Base-by-base conservation (phyloP, 30 jellyfish, hydroid and myxozoan genomes). In the Pelagia noctiluca region DNA sequence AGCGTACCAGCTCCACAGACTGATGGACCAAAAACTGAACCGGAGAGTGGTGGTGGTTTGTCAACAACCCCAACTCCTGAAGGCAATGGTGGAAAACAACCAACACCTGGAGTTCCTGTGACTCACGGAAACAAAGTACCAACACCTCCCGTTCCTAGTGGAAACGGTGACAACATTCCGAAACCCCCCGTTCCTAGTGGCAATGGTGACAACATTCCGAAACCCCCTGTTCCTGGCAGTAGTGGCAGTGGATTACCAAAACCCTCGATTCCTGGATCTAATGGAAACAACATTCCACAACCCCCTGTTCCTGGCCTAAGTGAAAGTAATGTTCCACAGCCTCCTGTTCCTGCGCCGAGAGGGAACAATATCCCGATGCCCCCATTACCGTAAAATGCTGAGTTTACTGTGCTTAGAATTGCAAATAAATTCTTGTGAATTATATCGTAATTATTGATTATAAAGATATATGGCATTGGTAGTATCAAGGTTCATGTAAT, bases 211-310 rank as follows among this genome's bases (percentile, higher is more conserved):
- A 66, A 71, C 64, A 66, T 86, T n/a, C 96, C 96, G 11, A 62
- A n/a, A 48, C 92, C 96, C 0, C 89, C 94, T 0, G 34, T 72
- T 5, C 88, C 94, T 22, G 79, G 85, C 25, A 61, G 70, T 23
- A 19, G 68, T 19, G 68, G 68, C 12, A 52, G 68, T 52, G 21
- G 26, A 25, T 2, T 52, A 4, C 68, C 68, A 52, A 52, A 19
- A 52, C 60, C 64, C 16, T 25, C 33, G 62, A 49, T 63, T 10
- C 84, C 77, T 22, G 54, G 34, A n/a, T 46, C 89, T 16, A 35
- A 36, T 22, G 54, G 83, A 3, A 34, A 26, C 25, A 66, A 71
- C 64, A 66, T 86, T n/a, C 96, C 96, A 21, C 47, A n/a, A 48
- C 92, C 96, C 0, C 89, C 94, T 0, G 34, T 72, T 5, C 88